Evolutionary conservation across 2,888 invertebrate genomes (phyloP).

Genomic region (Pterobdella sp.): DNA sequence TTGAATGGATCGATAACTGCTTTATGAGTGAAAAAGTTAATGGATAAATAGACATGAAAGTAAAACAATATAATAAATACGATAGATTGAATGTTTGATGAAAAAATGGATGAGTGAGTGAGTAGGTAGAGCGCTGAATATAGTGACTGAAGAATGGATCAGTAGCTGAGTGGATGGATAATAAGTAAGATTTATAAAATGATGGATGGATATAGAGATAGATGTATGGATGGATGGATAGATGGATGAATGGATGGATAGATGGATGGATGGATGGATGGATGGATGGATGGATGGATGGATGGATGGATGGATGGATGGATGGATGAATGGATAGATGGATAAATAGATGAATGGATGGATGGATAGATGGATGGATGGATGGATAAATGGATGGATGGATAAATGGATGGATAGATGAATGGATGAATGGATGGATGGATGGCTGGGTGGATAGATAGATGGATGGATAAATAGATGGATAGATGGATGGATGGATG

Average conservation of each 20-base stretch:
- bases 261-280: constrained; percentile 10
- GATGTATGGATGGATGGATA: neutral
- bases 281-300: constrained; percentile 20
- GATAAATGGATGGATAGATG: neutral
- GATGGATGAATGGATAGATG: neutral
- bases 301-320: constrained; percentile 9
- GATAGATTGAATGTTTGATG: neutral
- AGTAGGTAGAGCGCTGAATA: neutral
- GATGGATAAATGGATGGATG: neutral
- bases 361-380: constrained; percentile 1
- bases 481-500: constrained; percentile 1
- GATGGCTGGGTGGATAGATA: neutral
- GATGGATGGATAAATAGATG: neutral
- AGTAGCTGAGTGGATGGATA: neutral
- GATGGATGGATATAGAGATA: neutral
- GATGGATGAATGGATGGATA: constrained; percentile 9
- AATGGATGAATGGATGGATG: neutral
- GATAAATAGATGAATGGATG: neutral
- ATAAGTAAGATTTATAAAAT: neutral
- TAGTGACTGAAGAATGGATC: neutral
- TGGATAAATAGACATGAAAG: neutral
- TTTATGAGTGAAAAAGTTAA: neutral
- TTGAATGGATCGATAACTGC: neutral
- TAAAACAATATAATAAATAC: neutral
- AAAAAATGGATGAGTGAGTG: neutral